Percentiles rank a stretch among this genome's conserved stretches.
Conservation (phyloP, 2,888 invertebrate genomes). For the Cryptops parisi region DNA sequence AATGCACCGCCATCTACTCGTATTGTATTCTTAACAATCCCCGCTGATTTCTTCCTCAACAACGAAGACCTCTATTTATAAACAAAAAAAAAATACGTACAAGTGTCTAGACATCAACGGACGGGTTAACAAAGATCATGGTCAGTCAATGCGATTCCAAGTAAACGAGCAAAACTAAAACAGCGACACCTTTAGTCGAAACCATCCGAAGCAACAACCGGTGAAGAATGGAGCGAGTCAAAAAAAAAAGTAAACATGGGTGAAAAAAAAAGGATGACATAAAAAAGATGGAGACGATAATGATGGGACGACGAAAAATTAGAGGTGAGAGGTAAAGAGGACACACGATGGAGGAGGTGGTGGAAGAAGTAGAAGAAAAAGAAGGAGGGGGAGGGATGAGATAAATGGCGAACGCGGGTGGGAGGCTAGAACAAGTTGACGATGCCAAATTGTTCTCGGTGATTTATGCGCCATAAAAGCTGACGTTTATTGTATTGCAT, state of each 20-base stretch:
- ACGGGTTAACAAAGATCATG: too few relatives aligned
- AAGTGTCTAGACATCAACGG: too few relatives aligned
- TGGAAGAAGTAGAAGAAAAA: background rate
- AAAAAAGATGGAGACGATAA: background rate
- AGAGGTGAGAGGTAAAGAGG: slow-evolving; percentile 6
- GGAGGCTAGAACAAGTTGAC: background rate
- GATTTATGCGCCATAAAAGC: slow-evolving; percentile 12
- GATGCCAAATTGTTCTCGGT: slow-evolving; percentile 6
- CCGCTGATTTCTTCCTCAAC: too few relatives aligned
- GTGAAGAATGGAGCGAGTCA: too few relatives aligned
- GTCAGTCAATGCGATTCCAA: too few relatives aligned
- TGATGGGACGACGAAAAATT: slow-evolving; percentile 4
- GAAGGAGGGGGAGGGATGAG: background rate
- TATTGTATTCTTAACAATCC: too few relatives aligned
- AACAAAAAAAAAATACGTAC: too few relatives aligned
- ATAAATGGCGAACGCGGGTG: background rate
- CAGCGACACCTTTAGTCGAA: too few relatives aligned
- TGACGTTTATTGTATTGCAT: slow-evolving; percentile 15
- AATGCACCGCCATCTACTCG: too few relatives aligned
- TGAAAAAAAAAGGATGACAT: background rate
- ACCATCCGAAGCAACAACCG: too few relatives aligned
- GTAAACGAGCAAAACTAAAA: too few relatives aligned
- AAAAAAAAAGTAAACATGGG: background rate
- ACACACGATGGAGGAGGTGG: background rate
- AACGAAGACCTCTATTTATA: too few relatives aligned